Evolutionary conservation across 2,888 invertebrate genomes (phyloP).

Genomic region (Patella caerulea): DNA sequence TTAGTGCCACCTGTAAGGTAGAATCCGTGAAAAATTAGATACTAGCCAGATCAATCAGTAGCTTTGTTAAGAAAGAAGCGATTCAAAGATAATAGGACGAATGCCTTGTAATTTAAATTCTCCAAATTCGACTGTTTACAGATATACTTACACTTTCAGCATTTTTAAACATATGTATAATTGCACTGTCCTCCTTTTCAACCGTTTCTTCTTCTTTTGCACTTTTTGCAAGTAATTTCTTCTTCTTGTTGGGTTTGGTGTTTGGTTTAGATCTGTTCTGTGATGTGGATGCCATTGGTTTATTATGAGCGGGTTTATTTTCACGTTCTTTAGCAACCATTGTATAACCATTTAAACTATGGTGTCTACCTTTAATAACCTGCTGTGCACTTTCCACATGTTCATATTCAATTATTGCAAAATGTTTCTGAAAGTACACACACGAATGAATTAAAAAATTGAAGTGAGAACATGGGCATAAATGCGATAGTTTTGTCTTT

Average conservation of each 20-base stretch:
- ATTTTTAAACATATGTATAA: not conserved
- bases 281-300: not conserved
- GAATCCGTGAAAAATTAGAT: not conserved
- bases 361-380: conserved; percentile 20
- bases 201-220: conserved; percentile 12
- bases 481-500: too few species aligned
- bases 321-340: conserved; percentile 31
- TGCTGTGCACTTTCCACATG: conserved; percentile 19
- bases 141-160: conserved; percentile 8
- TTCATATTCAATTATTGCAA: conserved; percentile 39
- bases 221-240: conserved; percentile 5
- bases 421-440: conserved; percentile 25
- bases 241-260: conserved; percentile 3
- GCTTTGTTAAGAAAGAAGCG: too few species aligned
- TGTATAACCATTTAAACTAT: conserved; percentile 17
- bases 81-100: conserved; percentile 10
- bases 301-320: conserved; percentile 16
- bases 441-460: too few species aligned
- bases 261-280: not conserved
- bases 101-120: not conserved
- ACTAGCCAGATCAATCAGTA: too few species aligned
- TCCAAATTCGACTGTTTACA: not conserved
- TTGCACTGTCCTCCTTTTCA: not conserved
- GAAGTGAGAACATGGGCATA: too few species aligned
- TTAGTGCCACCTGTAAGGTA: not conserved